phyloP scores from a whole-genome alignment of 2,797 vertebrate species.

The Heliangelus exortis region DNA sequence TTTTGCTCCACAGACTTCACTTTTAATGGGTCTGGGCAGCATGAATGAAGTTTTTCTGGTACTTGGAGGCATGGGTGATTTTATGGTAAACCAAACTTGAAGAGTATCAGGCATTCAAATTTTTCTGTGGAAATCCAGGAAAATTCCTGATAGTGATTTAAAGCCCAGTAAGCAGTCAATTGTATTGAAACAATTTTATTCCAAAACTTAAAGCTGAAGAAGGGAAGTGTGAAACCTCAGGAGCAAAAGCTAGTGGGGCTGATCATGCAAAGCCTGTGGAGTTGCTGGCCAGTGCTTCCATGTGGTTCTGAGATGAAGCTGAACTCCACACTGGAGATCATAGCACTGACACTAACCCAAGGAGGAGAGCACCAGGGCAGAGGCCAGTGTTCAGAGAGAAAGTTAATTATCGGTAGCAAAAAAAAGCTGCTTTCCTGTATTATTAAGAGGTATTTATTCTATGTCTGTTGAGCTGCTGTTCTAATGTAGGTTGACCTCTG shows the following conservation, averaged over 20 bases:
- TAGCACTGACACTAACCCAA: rapidly evolving
- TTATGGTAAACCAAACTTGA: background rate
- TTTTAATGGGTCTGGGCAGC: background rate
- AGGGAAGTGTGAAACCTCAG: background rate
- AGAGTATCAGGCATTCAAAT: background rate
- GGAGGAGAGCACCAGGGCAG: background rate
- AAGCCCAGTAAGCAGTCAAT: background rate
- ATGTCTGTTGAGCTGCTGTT: conserved; percentile 30
- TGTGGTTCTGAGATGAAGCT: background rate
- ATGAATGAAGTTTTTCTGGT: background rate
- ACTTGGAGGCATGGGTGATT: background rate
- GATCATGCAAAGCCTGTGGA: background rate
- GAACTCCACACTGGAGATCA: background rate
- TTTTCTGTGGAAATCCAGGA: background rate
- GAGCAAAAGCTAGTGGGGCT: rapidly evolving
- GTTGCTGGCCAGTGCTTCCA: background rate
- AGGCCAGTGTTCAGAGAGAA: background rate
- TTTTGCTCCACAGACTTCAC: background rate
- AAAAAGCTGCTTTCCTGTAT: background rate
- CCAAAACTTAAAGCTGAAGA: background rate
- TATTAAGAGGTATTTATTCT: conserved; percentile 30
- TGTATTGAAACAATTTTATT: background rate
- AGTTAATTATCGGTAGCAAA: background rate
- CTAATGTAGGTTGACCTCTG: conserved; percentile 37
- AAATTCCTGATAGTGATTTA: background rate